Base-by-base conservation (phyloP, 2,888 invertebrate species). In the Carcina quercana region DNA sequence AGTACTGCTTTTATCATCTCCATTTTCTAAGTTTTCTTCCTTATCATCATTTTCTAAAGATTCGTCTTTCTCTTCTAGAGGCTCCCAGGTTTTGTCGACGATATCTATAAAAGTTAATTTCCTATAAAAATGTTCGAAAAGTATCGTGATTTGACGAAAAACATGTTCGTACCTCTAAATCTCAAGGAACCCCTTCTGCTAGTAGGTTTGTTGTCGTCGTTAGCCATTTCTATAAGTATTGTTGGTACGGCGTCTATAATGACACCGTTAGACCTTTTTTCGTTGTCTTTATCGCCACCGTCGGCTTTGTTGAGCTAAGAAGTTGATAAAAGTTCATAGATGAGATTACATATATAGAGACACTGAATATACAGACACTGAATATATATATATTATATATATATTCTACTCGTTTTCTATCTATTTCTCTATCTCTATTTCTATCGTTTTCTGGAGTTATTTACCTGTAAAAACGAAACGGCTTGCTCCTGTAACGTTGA, bases 401-500 rank as follows among this genome's bases (percentile, higher is more conserved):
- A 12, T 12, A 24, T 11, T 10, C 4, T 13, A 6, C 5, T 25
- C 1, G 22, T 22, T 5, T 19, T 2, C 8, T 19, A 7, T 2
- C 19, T 19, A 8, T 8, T 19, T 19, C 8, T 2, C 7, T 19
- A 7, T 19, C 19, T 19, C 2, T 2, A 2, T 1, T 7, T 7
- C 2, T 19, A 8, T 19, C 1, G 8, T 19, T 17, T 8, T 3
- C 2, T n/a, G 3, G 1, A 3, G 8, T 20, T 8, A 11, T 39
- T 57, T 62, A 88, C 89, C 70, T 86, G 82, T 54, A 86, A 70
- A 47, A 87, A 87, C 11, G 86, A 65, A 20, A 85, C 80, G 8
- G 84, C 75, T 1, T 88, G 86, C 52, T 91, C 90, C 48, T 89
- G 89, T 26, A 86, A 61, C 69, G 90, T 89, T 1, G 88, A 86